Base-by-base conservation (phyloP, 2,888 invertebrate species). In the Caenorhabditis sp. region DNA sequence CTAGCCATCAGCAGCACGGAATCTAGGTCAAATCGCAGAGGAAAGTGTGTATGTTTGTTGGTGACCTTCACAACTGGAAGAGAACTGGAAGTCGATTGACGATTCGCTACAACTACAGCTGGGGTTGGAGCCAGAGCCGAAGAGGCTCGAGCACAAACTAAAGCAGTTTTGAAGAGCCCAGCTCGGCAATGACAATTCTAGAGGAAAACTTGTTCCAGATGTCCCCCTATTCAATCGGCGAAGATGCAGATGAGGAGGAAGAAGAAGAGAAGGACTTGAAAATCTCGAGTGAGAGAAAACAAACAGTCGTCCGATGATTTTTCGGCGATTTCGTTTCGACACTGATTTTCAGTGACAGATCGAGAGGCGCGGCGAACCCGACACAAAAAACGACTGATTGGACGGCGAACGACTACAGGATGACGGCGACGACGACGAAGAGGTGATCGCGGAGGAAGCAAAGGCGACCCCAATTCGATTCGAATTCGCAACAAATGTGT, bases 1-100 rank as follows among this genome's bases (percentile, higher is more conserved):
- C 35, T 46, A 32, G 35, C 52, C 35, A 66, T 61, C 70, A 59
- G 15, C 39, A 30, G 17, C 50, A n/a, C n/a, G n/a, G 35, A 62
- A 72, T 62, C 30, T 72, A 41, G 62, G 62, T 72, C 62, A 72
- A 62, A 72, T 62, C 50, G 56, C 43, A 46, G 45, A 71, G 32
- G 27, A 48, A 48, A 48, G 61, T 43, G 59, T 27, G 68, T 13
- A 26, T 46, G 62, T 41, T 20, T 45, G 55, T 17, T 22, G 20
- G 26, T 43, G 65, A 7, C 37, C 27, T 27, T 17, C 27, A 8
- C 43, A 17, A 17, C 53, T 45, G 30, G 20, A 37, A 55, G 45
- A 61, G 66, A 59, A 59, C 59, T 52, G 46, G 59, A 59, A 59
- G 45, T 58, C 30, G 43, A 32, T n/a, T n/a, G n/a, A n/a, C n/a